Percentiles rank a stretch among this genome's conserved stretches.
Conservation (phyloP, 2,113 vertebrate genomes). For the Xenopus laevis region DNA sequence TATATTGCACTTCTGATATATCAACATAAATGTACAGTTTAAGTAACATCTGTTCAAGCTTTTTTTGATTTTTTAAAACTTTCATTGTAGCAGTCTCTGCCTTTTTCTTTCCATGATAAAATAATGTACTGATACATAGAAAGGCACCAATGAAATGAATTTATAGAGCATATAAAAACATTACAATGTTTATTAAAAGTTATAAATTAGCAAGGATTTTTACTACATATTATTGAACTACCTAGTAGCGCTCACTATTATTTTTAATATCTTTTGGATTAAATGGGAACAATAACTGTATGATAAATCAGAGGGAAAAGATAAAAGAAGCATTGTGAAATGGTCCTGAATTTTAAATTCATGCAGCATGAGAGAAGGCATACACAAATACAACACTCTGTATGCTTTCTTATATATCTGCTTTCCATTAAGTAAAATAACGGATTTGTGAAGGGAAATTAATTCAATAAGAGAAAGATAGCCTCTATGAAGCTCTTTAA, state of each 20-base stretch:
- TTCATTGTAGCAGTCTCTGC: too few species aligned
- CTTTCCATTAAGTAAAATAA: background rate
- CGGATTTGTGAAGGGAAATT: background rate
- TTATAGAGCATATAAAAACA: slow-evolving; percentile 12
- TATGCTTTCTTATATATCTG: background rate
- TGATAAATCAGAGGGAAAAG: background rate
- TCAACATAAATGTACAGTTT: too few species aligned
- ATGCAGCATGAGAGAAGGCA: too few species aligned
- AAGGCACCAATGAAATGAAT: slow-evolving; percentile 11
- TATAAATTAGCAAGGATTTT: slow-evolving; percentile 24
- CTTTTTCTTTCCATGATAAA: background rate
- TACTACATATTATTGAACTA: slow-evolving; percentile 21
- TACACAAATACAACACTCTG: too few species aligned
- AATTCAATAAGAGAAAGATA: background rate
- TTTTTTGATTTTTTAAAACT: too few species aligned
- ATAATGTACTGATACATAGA: background rate
- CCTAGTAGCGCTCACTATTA: background rate
- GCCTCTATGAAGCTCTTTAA: background rate
- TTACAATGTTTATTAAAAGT: slow-evolving; percentile 21
- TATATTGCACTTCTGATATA: too few species aligned
- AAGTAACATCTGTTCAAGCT: too few species aligned
- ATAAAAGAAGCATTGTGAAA: too few species aligned
- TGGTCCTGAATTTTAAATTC: too few species aligned
- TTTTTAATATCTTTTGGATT: slow-evolving; percentile 24
- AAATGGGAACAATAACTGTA: slow-evolving; percentile 21